Evolutionary conservation across 2,888 invertebrate genomes (phyloP).

Genomic region (Labia minor): DNA sequence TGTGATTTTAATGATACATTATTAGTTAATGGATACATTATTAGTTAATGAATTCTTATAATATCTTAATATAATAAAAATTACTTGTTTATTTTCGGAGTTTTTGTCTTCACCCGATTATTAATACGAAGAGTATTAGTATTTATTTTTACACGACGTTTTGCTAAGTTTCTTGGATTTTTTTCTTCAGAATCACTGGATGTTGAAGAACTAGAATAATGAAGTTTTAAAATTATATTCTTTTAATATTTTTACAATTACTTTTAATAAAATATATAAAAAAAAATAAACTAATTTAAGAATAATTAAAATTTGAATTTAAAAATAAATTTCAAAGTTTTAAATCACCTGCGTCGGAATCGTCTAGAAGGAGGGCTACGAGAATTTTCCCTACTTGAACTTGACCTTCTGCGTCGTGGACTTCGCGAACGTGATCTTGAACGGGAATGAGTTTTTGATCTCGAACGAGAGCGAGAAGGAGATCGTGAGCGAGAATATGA

Average conservation of each 20-base stretch:
- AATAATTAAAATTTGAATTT: neutral
- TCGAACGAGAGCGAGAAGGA: constrained; percentile 30
- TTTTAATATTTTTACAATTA: too few species aligned
- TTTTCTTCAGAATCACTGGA: neutral
- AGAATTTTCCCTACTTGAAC: constrained; percentile 21
- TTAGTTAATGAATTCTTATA: too few species aligned
- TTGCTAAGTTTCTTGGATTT: neutral
- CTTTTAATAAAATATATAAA: constrained; percentile 30
- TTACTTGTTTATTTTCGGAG: neutral
- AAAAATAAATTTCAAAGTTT: too few species aligned
- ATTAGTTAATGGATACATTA: too few species aligned
- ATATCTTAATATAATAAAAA: too few species aligned
- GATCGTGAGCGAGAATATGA: constrained; percentile 35
- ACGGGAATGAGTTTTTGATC: constrained; percentile 28
- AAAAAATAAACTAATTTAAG: constrained; percentile 22
- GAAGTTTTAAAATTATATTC: too few species aligned
- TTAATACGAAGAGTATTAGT: neutral
- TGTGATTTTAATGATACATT: too few species aligned
- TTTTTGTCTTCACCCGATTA: neutral
- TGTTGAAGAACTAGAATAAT: neutral
- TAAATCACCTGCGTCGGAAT: neutral
- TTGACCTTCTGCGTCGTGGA: constrained; percentile 24
- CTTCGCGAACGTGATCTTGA: constrained; percentile 33
- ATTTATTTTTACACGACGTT: neutral
- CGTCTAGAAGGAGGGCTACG: constrained; percentile 4